Percentiles rank a stretch among this genome's conserved stretches.
Conservation (phyloP, 2,113 vertebrate genomes). For the Sander lucioperca region DNA sequence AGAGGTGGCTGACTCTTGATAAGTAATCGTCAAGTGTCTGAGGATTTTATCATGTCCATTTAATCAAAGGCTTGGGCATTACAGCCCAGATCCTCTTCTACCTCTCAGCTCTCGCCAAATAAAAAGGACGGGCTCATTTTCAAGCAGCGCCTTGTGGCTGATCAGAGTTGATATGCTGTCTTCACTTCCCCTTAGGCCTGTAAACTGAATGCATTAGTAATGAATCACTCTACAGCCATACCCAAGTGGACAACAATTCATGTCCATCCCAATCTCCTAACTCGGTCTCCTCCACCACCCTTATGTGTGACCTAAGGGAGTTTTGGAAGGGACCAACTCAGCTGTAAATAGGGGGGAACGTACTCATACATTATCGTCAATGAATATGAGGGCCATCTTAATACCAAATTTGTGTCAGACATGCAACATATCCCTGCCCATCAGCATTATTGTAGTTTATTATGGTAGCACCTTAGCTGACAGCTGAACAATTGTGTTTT, state of each 20-base stretch:
- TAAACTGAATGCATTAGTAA: conserved; percentile 67
- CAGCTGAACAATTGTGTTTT: conserved; percentile 63
- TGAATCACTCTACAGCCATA: conserved; percentile 60
- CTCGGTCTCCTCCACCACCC: conserved; percentile 15
- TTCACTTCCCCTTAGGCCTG: conserved; percentile 51
- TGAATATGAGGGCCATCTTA: conserved; percentile 38
- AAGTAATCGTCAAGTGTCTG: conserved; percentile 60
- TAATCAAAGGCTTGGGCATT: conserved; percentile 67
- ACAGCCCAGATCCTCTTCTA: conserved; percentile 26
- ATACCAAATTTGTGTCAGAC: conserved; percentile 49
- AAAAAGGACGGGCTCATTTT: conserved; percentile 59
- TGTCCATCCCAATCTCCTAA: conserved; percentile 52
- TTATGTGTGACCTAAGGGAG: conserved; percentile 45
- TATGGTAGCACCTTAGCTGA: conserved; percentile 48
- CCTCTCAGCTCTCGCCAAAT: conserved; percentile 45
- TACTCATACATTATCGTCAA: conserved; percentile 15
- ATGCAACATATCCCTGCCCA: conserved; percentile 46
- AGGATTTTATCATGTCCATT: conserved; percentile 59
- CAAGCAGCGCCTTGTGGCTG: conserved; percentile 50
- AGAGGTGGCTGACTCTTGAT: conserved; percentile 40
- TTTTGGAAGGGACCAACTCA: conserved; percentile 29
- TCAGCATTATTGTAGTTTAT: conserved; percentile 67
- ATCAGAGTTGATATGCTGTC: conserved; percentile 64
- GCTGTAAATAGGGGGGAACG: not conserved
- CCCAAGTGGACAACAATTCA: conserved; percentile 68